Base-by-base conservation (phyloP, 2,888 invertebrate genomes). In the Tachystola acroxantha region DNA sequence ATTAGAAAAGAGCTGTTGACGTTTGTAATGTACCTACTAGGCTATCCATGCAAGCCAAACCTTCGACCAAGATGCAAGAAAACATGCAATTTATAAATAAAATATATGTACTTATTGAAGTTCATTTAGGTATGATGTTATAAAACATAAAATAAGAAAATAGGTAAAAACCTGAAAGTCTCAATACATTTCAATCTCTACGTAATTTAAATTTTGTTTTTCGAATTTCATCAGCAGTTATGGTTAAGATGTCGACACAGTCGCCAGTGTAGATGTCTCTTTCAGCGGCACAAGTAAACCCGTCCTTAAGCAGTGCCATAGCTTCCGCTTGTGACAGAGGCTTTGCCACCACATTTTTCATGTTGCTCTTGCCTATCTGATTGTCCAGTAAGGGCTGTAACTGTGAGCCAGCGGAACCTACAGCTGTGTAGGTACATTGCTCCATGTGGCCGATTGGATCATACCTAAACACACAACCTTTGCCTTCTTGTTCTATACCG, bases 261-360 rank as follows among this genome's bases (percentile, higher is more conserved):
- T 99, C 99, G 34, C 98, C 99, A 39, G 98, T 98, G 64, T 97
- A 94, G 59, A 98, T 98, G 72, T 99, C 99, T 64, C 99, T 91
- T 72, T 99, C 99, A 1, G 98, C 96, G 2, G 99, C 98, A 35
- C 98, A 96, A 53, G 97, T 96, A 71, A 99, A 99, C 0, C 96
- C 95, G 86, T 99, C 99, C 63, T 96, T 97, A 28, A 98, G 88
- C 24, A 99, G 88, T 4, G 91, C 89, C 7, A 96, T 72, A 0
- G 98, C 98, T 57, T 92, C 93, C 37, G 97, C 96, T 58, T 91
- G 80, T 0, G 93, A 88, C 9, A 98, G 67, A 0, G 92, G 89
- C 1, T 86, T 88, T 26, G 82, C 81, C 1, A 82, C 84, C 0
- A 90, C 90, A 69, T 92, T 92, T 59, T 92, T 91, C 89, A 94